Evolutionary conservation across 2,113 vertebrate species (phyloP), one percentile per base, ranked within the genome.

Genomic region (Trematocara macrostoma): DNA sequence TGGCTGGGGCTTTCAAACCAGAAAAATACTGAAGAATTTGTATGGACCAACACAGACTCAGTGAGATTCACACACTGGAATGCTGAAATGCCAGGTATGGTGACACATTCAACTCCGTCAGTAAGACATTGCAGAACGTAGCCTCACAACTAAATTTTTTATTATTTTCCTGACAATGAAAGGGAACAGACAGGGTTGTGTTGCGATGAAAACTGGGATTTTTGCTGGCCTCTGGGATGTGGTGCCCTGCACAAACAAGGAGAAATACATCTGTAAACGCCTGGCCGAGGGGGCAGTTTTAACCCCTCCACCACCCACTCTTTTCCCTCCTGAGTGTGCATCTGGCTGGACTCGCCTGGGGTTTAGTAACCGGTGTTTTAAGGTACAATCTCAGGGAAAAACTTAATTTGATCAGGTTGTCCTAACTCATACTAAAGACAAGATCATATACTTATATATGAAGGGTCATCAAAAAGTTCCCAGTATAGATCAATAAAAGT

Each of bases 181-280:
- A 96, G 96, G 95, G 12, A 35, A 87, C 47, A 12, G 91, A 78
- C 91, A 96, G 5, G 98, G 98, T 8, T 99, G 98, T 2, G 97
- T 98, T 87, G 98, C 96, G 15, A 98, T 99, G 95, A 97, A 84
- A 67, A 99, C 97, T 16, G 98, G 98, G 35, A 81, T 93, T 87
- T 87, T 96, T 42, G 97, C 98, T 38, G 98, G 98, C 86, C 96
- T 99, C 88, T 99, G 98, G 98, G 97, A 98, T 95, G 91, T 99
- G 83, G 86, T 98, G 87, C 97, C 95, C 78, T 99, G 98, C 92
- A 95, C 96, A 51, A 97, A 97, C 81, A 96, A 94, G 56, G 96
- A 97, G 81, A 99, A 98, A 81, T 99, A 97, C 93, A 95, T 99
- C 51, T 99, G 98, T 91, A 99, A 98, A 87, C 87, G 96, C 9